phyloP scores from a whole-genome alignment of 2,113 vertebrate genomes.

The Neotoma lepida region DNA sequence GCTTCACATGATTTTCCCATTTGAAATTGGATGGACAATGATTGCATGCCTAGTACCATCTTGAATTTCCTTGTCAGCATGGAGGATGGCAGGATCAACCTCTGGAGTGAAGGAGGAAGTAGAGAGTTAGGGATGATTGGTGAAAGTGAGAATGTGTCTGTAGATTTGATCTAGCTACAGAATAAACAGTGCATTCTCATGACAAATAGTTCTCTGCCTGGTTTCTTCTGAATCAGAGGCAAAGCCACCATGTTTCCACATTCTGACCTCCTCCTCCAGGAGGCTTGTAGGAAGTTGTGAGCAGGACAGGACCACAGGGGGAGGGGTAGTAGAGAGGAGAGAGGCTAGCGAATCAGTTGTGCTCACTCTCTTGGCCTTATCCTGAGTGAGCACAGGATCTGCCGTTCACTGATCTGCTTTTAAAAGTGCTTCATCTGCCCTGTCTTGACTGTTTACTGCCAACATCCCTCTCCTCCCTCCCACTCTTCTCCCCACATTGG shows the following conservation, averaged over 20 bases:
- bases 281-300: neutral
- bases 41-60: neutral
- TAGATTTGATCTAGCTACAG: neutral
- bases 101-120: neutral
- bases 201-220: neutral
- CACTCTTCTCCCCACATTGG: constrained; percentile 73
- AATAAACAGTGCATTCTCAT: fast-evolving
- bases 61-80: neutral
- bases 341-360: neutral
- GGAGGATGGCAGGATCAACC: neutral
- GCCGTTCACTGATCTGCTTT: constrained; percentile 5
- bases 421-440: constrained; percentile 49
- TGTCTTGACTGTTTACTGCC: constrained; percentile 72
- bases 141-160: neutral
- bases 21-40: neutral
- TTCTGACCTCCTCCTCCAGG: neutral
- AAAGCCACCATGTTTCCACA: neutral
- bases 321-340: neutral
- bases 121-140: neutral
- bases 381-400: neutral
- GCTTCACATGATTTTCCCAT: neutral
- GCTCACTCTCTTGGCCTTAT: neutral
- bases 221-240: neutral
- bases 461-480: constrained; percentile 66
- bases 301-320: too few species aligned